Base-by-base conservation (phyloP, 2,113 vertebrate species). In the Microtus richardsoni region DNA sequence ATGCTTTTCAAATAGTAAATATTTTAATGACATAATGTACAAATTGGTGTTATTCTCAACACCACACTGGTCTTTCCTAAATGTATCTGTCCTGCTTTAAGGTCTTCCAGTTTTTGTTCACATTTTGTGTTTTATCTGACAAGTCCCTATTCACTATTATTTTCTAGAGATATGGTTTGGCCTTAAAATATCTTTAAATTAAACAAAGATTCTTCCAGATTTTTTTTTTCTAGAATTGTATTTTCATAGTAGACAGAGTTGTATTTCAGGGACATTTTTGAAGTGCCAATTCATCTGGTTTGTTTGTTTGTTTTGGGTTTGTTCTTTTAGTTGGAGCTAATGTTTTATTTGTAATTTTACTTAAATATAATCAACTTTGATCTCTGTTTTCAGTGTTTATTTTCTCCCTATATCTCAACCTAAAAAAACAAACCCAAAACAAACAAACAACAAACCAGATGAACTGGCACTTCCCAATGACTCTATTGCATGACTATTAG, bases 341-440 rank as follows among this genome's bases (percentile, higher is more conserved):
- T 82, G 74, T 88, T 79, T 21, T 64, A 60, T 82, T 96, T 36
- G 78, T 92, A 54, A 95, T 75, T 95, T 93, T 82, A 86, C 78
- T 74, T 73, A 79, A 88, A n/a, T 41, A 28, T 74, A 49, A 4
- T 49, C 36, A 58, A 39, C 52, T 74, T 88, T 71, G 17, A 60
- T 94, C 1, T 73, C n/a, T 89, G 12, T 77, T 88, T 91, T 54
- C 12, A 79, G 39, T n/a, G n/a, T 96, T 70, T 13, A n/a, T 82
- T 96, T 4, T 8, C 60, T 1, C 58, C 2, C 58, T 58, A 7
- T 58, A 58, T 58, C 58, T 58, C 58, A 58, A 58, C 58, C 19
- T 58, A 58, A 21, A 58, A 58, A 21, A 58, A 19, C 1, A 58
- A 19, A 21, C 54, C 54, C 17, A 5, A 58, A 58, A 58, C 6